These are phyloP conservation scores for Agrilus planipennis DNA, from an alignment of 1,140 invertebrate genomes.

Conservation along the genomic window DNA sequence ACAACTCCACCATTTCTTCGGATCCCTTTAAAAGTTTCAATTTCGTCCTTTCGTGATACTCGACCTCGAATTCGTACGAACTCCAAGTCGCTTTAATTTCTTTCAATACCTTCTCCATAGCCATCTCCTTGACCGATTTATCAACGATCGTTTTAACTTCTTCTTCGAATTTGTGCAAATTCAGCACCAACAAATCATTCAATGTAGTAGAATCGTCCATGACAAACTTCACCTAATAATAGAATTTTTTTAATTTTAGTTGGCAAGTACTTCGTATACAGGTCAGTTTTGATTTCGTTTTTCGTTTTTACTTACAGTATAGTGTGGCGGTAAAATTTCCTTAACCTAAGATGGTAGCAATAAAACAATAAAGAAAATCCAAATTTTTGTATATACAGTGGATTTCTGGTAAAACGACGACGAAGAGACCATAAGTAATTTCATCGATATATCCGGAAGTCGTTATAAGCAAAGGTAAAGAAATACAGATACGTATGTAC, in stretches of 20 bases:
- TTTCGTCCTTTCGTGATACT: constrained; percentile 67
- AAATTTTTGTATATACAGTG: too few species aligned
- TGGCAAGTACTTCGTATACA: constrained; percentile 2
- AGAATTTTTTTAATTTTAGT: neutral
- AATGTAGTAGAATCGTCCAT: constrained; percentile 68
- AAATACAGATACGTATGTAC: too few species aligned
- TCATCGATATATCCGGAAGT: too few species aligned
- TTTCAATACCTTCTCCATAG: constrained; percentile 83
- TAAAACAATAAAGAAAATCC: too few species aligned
- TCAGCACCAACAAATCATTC: constrained; percentile 71
- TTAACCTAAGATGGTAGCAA: too few species aligned
- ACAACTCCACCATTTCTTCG: constrained; percentile 80
- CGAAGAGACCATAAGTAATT: too few species aligned
- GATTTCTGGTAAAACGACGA: too few species aligned
- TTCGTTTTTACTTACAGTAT: constrained; percentile 17
- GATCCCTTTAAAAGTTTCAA: constrained; percentile 63
- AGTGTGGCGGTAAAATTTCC: constrained; percentile 15
- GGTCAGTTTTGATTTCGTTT: neutral
- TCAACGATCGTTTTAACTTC: constrained; percentile 93
- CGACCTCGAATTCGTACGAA: constrained; percentile 70
- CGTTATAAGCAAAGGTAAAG: too few species aligned
- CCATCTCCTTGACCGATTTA: constrained; percentile 89
- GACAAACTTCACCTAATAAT: constrained; percentile 51
- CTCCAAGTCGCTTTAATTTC: constrained; percentile 78
- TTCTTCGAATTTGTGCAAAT: constrained; percentile 86